phyloP scores from a whole-genome alignment of 2,888 invertebrate species.

The Andricus quercusramuli region DNA sequence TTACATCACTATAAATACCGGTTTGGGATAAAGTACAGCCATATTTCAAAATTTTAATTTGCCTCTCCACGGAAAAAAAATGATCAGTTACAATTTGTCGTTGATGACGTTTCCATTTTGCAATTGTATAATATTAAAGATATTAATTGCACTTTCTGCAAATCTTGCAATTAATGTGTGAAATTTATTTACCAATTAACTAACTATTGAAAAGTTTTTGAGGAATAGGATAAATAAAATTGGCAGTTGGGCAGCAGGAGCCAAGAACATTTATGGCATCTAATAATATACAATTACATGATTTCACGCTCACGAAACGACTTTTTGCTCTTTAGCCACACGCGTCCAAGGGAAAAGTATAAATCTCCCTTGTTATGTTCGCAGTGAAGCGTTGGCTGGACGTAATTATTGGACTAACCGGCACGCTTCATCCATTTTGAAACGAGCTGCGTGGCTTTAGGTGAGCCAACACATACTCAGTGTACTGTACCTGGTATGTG shows the following conservation, averaged over 20 bases:
- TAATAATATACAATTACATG: slow-evolving; percentile 31
- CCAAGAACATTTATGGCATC: slow-evolving; percentile 3
- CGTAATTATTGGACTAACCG: slow-evolving; percentile 54
- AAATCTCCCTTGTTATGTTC: slow-evolving; percentile 41
- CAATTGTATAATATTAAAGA: not conserved
- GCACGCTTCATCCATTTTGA: slow-evolving; percentile 66
- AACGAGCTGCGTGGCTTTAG: slow-evolving; percentile 63
- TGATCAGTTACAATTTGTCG: slow-evolving; percentile 3
- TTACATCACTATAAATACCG: slow-evolving; percentile 56
- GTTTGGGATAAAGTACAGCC: slow-evolving; percentile 51
- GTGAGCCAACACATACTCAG: slow-evolving; percentile 70
- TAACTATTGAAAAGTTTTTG: not conserved
- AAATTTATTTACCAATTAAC: not conserved
- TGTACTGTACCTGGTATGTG: slow-evolving; percentile 64
- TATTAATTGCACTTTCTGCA: not conserved
- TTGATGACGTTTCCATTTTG: slow-evolving; percentile 9
- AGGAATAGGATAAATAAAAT: not conserved
- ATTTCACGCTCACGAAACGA: slow-evolving; percentile 24
- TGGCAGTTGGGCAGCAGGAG: not conserved
- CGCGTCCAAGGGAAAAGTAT: slow-evolving; percentile 37
- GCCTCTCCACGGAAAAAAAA: slow-evolving; percentile 30
- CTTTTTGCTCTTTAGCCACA: slow-evolving; percentile 41
- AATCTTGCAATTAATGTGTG: not conserved
- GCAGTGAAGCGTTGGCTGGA: slow-evolving; percentile 26
- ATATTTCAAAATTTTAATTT: slow-evolving; percentile 56